Conservation (phyloP, 2,797 vertebrate species). For the Alcedo quadribrachys region DNA sequence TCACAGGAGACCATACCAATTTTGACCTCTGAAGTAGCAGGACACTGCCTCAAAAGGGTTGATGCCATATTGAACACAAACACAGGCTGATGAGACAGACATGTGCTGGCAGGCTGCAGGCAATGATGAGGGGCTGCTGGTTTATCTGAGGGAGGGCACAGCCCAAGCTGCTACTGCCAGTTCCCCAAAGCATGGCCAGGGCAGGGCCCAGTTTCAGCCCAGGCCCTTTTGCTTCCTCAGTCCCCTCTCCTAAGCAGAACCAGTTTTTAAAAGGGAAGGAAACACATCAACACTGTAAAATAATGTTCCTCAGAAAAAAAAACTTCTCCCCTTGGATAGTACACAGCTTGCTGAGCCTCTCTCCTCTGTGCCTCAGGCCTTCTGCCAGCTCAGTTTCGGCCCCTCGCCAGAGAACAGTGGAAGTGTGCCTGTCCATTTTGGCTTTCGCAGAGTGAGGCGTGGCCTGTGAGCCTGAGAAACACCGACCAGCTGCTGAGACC, state of each 20-base stretch:
- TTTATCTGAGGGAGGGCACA: background rate
- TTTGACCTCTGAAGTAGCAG: background rate
- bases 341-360: background rate
- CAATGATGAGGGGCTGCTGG: background rate
- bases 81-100: background rate
- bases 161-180: background rate
- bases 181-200: background rate
- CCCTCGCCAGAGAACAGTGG: background rate
- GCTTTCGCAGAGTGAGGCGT: background rate
- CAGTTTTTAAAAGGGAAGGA: slow-evolving; percentile 5
- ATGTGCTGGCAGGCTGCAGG: background rate
- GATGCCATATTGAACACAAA: background rate
- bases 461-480: background rate
- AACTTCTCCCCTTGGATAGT: background rate
- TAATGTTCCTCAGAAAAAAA: background rate
- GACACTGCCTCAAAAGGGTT: background rate
- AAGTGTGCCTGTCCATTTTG: background rate
- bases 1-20: background rate
- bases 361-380: background rate
- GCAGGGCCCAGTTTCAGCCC: background rate
- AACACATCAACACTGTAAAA: background rate
- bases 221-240: background rate
- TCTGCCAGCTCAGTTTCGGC: background rate
- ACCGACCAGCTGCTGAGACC: background rate
- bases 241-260: background rate